phyloP scores from a whole-genome alignment of 2,113 vertebrate species.

The Pica pica region DNA sequence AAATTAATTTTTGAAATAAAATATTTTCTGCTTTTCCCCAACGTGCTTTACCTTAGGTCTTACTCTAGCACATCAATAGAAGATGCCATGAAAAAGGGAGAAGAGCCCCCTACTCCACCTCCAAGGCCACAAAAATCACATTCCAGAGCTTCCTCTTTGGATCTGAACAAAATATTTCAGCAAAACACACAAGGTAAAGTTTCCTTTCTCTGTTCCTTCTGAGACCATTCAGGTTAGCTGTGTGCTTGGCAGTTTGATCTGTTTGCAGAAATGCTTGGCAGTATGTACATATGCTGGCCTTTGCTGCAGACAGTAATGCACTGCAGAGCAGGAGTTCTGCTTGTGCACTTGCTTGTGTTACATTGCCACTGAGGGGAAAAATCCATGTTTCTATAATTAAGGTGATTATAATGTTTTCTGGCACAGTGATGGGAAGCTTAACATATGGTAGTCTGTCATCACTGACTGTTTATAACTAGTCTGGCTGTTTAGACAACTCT shows the following conservation, averaged over 20 bases:
- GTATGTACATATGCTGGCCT: neutral
- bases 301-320: neutral
- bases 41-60: slow-evolving; percentile 76
- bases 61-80: slow-evolving; percentile 95
- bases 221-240: neutral
- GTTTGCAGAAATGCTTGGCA: neutral
- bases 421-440: neutral
- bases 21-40: neutral
- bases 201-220: neutral
- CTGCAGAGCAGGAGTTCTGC: neutral
- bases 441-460: slow-evolving; percentile 17
- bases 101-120: slow-evolving; percentile 92
- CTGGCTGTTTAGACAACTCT: neutral
- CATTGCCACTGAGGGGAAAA: neutral
- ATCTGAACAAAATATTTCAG: slow-evolving; percentile 95
- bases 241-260: neutral
- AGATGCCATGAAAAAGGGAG: slow-evolving; percentile 90
- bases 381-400: slow-evolving; percentile 11
- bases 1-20: neutral
- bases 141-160: slow-evolving; percentile 96
- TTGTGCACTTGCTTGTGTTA: neutral
- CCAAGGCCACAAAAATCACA: slow-evolving; percentile 94
- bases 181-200: slow-evolving; percentile 82
- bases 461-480: neutral
- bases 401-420: slow-evolving; percentile 5